Evolutionary conservation across 2,797 vertebrate genomes (phyloP), one percentile per base, ranked within the genome.

Genomic region (Mus minutoides): DNA sequence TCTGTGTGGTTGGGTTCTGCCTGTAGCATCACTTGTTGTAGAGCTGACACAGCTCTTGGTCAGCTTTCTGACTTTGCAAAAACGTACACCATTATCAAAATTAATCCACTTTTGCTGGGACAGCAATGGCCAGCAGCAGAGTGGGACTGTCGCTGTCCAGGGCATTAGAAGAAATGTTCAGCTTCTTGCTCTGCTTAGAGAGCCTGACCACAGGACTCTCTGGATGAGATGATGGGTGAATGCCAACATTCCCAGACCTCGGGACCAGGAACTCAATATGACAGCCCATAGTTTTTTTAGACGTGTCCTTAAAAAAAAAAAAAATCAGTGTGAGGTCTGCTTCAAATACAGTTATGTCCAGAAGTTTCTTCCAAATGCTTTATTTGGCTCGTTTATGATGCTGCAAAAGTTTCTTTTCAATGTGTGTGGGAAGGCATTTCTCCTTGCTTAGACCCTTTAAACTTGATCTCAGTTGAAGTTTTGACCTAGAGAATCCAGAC

Each of bases 341-440:
- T 40, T 94, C 85, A 84, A 54, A 77, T 77, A 49, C 67, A 95
- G 14, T 85, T 62, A 60, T 60, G 29, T 67, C 56, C 83, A 94
- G 87, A 75, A 73, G 60, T 37, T 89, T 84, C 93, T 94, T 91
- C 90, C 90, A n/a, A 83, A 26, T 96, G 43, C 86, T 96, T 90
- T 82, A 76, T 52, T 91, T 95, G 90, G 90, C 69, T 82, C 34
- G 52, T 82, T 82, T 75, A 76, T 43, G 37, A 75, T 58, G 19
- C 75, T 69, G 31, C 89, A 86, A 90, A 88, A 58, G 79, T 77
- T 89, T 88, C 83, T 94, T 85, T 96, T 92, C 78, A 78, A 19
- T 56, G 64, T 26, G 43, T 90, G 37, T 26, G n/a, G 82, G 37
- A 92, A 78, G 85, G 86, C 31, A 60, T 49, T 85, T 95, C 93